Evolutionary conservation across 2,797 vertebrate genomes (phyloP), one percentile per base, ranked within the genome.

Genomic region (Chaetophractus vellerosus): DNA sequence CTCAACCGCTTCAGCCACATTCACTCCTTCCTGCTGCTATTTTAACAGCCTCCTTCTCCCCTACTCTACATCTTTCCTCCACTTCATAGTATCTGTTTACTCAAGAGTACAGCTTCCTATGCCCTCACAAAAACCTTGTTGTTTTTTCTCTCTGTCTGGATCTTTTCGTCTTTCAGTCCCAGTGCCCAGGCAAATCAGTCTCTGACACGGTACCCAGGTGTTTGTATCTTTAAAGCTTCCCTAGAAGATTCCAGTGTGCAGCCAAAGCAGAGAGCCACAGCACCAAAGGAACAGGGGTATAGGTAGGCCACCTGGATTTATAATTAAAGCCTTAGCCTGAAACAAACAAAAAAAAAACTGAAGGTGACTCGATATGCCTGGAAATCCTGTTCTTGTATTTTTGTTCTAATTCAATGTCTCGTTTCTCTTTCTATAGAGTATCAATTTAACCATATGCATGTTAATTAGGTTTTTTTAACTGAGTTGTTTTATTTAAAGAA

Each of bases 381-480:
- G 36, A 28, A 66, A 74, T 72, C 76, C 26, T 78, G n/a, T 45
- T 61, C 61, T 81, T 72, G 31, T 31, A 57, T 78, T 89, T 95
- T 88, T 87, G 11, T 84, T 91, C 92, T 84, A 64, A 87, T 28
- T 78, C 59, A 19, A 10, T 41, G 24, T 78, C n/a, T 75, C 79
- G 14, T 61, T 79, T 88, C 52, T 91, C 33, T 81, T 64, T 33
- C 31, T 52, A 24, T 52, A 57, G 24, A 41, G 24, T 86, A 52
- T 19, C 75, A 16, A 90, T 84, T 21, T 68, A 78, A 45, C 66
- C 15, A 52, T 26, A 48, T 71, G 16, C 31, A 36, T 75, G n/a
- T 91, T 89, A 90, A 55, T 55, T 55, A 55, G 52, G 11, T 45
- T 55, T 79, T 79, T 88, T 93, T 85, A 88, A 71, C 15, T 55